phyloP scores from a whole-genome alignment of 2,113 vertebrate genomes.

The Notarius quadriscutis region DNA sequence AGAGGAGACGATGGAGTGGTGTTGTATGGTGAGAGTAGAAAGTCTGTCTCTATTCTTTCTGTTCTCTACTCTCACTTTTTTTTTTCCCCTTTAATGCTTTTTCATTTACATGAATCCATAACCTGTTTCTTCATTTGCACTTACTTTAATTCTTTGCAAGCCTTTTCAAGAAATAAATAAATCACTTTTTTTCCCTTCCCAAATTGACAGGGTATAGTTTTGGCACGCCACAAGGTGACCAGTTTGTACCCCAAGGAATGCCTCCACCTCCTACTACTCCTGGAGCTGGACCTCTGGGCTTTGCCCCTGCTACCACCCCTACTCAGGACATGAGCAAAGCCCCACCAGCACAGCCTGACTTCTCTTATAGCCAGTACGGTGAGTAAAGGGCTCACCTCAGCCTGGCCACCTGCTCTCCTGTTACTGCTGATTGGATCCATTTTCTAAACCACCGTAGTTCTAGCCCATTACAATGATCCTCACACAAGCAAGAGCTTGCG shows the following conservation, averaged over 20 bases:
- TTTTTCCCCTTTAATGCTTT: neutral
- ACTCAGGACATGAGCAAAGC: conserved; percentile 99
- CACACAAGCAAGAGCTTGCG: conserved; percentile 61
- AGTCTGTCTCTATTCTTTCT: neutral
- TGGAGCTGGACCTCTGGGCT: conserved; percentile 86
- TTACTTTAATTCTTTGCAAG: neutral
- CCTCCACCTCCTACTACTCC: conserved; percentile 93
- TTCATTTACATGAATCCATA: neutral
- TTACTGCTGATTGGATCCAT: conserved; percentile 47
- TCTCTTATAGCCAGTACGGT: conserved; percentile 97
- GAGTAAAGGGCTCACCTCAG: conserved; percentile 68
- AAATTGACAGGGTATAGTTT: conserved; percentile 87
- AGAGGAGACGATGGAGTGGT: neutral
- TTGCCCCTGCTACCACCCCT: conserved; percentile 92
- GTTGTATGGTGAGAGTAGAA: neutral
- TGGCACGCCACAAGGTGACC: conserved; percentile 91
- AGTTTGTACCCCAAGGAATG: conserved; percentile 90
- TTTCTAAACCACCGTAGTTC: conserved; percentile 43
- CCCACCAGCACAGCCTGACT: conserved; percentile 91
- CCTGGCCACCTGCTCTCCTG: conserved; percentile 51
- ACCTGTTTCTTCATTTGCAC: too few relatives aligned
- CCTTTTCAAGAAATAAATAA: neutral
- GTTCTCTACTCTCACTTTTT: neutral
- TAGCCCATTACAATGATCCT: conserved; percentile 51
- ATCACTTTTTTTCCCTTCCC: neutral